Evolutionary conservation across 2,113 vertebrate genomes (phyloP), one percentile per base, ranked within the genome.

Genomic region (Phalacrocorax brasilianus): DNA sequence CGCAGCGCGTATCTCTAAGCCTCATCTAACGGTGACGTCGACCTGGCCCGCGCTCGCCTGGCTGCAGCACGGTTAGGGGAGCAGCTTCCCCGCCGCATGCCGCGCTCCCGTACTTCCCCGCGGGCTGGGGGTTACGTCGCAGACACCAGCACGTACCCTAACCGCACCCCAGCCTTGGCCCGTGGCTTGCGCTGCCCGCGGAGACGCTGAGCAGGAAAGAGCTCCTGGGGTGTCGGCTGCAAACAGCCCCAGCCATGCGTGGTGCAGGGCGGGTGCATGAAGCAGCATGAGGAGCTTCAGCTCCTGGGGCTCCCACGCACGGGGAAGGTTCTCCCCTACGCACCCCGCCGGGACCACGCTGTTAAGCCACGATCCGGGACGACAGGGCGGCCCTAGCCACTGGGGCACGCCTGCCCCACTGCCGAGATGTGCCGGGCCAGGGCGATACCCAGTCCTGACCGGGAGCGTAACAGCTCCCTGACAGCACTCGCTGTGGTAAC

Each of bases 401-500:
- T 6, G 22, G 26, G 30, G 49, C 14, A 35, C 3, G 21, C 44
- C 59, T 56, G 66, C n/a, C 62, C n/a, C 6, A 5, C 20, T 23
- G 62, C n/a, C 0, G 1, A 56, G n/a, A 32, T 18, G n/a, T n/a
- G n/a, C 55, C 3, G 4, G n/a, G 28, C 3, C 4, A 62, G n/a
- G 50, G 27, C 8, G 7, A 45, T 18, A 40, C 16, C 50, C 30
- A 8, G 56, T 6, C 68, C 73, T 16, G 18, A 70, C 8, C 17
- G 58, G 50, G 12, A 67, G 26, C 0, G 0, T 7, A 47, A 75
- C 23, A 11, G 59, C 1, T 1, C 8, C 20, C 12, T 0, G 3
- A 58, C 26, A 45, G 27, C 6, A 4, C 45, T 35, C 1, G 6
- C 53, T 42, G 42, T 1, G 33, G 4, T 21, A 70, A 44, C 0